Conservation (phyloP, 1,140 invertebrate genomes). For the Mamestra configurata region DNA sequence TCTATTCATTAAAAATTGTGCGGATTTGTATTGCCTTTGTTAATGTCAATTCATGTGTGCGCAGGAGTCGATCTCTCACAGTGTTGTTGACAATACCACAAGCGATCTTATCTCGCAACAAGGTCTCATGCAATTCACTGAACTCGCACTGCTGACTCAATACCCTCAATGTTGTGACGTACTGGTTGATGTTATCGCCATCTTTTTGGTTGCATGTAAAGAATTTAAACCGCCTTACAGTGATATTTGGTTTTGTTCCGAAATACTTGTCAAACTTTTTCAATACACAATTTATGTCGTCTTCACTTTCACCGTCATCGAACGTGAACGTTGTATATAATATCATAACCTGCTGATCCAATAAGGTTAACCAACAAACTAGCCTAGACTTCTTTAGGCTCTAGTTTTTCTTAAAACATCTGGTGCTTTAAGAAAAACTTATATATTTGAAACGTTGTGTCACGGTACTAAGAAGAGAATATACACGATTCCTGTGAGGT, state of each 20-base stretch:
- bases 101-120: background rate
- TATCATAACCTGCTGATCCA: constrained; percentile 36
- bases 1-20: too few relatives aligned
- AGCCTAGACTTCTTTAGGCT: constrained; percentile 51
- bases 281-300: background rate
- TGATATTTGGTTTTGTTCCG: constrained; percentile 2
- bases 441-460: too few relatives aligned
- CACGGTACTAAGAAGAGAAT: too few relatives aligned
- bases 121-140: background rate
- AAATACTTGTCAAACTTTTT: background rate
- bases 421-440: constrained; percentile 55
- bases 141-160: constrained; percentile 3
- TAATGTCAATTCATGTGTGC: background rate
- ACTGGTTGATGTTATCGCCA: background rate
- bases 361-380: constrained; percentile 57
- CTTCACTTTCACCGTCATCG: background rate
- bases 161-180: background rate
- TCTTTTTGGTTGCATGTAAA: background rate
- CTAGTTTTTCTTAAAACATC: constrained; percentile 54
- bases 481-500: too few relatives aligned
- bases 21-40: background rate
- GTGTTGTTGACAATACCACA: background rate
- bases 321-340: constrained; percentile 2
- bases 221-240: constrained; percentile 1
- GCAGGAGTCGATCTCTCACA: background rate